Conservation (phyloP, 2,888 invertebrate genomes). For the Pachliopta kotzebuea region DNA sequence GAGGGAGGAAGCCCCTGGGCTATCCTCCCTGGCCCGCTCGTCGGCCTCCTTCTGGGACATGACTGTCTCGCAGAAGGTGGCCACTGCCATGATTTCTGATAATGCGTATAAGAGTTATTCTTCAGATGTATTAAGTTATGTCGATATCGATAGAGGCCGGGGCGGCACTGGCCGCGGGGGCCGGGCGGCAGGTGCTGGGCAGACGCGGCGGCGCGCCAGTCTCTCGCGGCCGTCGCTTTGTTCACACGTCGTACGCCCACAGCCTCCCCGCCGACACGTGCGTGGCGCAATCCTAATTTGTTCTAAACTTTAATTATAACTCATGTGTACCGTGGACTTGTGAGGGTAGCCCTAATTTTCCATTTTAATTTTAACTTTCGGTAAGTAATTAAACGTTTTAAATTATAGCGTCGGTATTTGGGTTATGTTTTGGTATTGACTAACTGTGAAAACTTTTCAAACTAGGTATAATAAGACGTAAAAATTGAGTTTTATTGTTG, state of each 20-base stretch:
- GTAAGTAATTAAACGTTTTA: conserved; percentile 28
- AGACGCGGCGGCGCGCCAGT: conserved; percentile 78
- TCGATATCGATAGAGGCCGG: conserved; percentile 67
- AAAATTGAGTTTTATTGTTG: conserved; percentile 12
- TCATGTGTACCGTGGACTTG: conserved; percentile 62
- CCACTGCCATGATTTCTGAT: too few relatives aligned
- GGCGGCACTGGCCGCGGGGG: conserved; percentile 63
- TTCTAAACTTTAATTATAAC: conserved; percentile 53
- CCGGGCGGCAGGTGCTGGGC: conserved; percentile 65
- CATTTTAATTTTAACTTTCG: conserved; percentile 20
- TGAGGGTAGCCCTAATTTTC: conserved; percentile 45
- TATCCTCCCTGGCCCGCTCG: too few relatives aligned
- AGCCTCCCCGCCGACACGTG: conserved; percentile 63
- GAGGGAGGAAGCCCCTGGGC: too few relatives aligned
- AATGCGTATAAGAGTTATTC: too few relatives aligned
- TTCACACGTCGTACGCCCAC: conserved; percentile 60
- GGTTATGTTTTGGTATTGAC: conserved; percentile 57
- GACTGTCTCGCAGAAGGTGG: too few relatives aligned
- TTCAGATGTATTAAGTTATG: conserved; percentile 36
- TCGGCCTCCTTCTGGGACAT: too few relatives aligned
- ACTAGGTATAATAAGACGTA: conserved; percentile 26
- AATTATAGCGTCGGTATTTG: conserved; percentile 37
- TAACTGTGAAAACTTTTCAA: not conserved
- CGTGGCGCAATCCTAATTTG: conserved; percentile 69
- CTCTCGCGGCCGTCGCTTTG: conserved; percentile 64